phyloP scores from a whole-genome alignment of 2,113 vertebrate species.

The Chaetura pelagica region DNA sequence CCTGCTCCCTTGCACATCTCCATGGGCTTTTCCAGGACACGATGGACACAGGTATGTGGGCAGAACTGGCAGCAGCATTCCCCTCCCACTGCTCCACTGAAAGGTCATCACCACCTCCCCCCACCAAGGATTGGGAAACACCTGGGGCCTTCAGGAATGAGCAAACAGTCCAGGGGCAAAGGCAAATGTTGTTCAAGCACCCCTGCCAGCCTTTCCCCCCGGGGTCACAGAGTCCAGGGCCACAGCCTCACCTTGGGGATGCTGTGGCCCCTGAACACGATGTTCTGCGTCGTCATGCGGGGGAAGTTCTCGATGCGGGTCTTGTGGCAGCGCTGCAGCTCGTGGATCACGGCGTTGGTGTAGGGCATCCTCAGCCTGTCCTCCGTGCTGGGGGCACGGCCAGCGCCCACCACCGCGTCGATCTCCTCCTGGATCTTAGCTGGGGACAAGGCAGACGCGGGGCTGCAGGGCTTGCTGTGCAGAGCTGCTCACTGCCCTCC shows the following conservation, averaged over 20 bases:
- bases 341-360: slow-evolving; percentile 38
- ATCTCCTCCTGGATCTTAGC: slow-evolving; percentile 65
- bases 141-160: accelerated
- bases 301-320: not conserved
- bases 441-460: not conserved
- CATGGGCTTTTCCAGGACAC: accelerated
- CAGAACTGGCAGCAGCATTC: not conserved
- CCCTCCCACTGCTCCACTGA: not conserved
- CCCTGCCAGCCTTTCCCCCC: accelerated
- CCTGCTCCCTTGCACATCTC: accelerated
- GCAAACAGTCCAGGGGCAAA: not conserved
- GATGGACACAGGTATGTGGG: accelerated
- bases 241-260: slow-evolving; percentile 11
- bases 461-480: not conserved
- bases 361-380: slow-evolving; percentile 53
- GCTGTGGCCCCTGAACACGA: slow-evolving; percentile 14
- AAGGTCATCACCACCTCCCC: not conserved
- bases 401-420: not conserved
- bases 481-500: not conserved
- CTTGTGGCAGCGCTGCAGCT: slow-evolving; percentile 33
- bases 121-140: not conserved
- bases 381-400: not conserved
- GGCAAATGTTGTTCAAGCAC: not conserved
- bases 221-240: not conserved
- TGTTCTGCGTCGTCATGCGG: not conserved